These are phyloP conservation scores for Ormyrus labotus DNA, from an alignment of 2,888 invertebrate genomes.

Conservation along the genomic window DNA sequence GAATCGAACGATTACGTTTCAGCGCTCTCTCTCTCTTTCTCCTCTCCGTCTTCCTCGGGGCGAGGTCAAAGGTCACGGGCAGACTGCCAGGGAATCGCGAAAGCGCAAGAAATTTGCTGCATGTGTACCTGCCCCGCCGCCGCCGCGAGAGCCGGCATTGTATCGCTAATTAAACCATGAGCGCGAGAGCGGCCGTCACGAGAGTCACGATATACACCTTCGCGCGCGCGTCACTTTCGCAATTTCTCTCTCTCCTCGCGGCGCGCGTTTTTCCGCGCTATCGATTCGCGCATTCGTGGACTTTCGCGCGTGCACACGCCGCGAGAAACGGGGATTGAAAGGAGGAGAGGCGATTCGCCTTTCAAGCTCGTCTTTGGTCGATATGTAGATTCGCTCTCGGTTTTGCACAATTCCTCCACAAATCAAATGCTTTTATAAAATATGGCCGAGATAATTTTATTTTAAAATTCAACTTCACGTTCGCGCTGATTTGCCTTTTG, in stretches of 20 bases:
- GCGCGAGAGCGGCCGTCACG: constrained; percentile 67
- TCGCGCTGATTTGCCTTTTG: too few relatives aligned
- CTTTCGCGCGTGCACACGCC: too few relatives aligned
- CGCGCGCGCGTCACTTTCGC: constrained; percentile 66
- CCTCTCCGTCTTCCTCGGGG: constrained; percentile 62
- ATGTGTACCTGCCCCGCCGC: constrained; percentile 11
- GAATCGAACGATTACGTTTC: constrained; percentile 22
- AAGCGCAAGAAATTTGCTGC: constrained; percentile 48
- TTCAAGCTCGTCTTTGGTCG: too few relatives aligned
- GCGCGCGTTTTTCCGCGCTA: too few relatives aligned
- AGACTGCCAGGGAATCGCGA: constrained; percentile 65
- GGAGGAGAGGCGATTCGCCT: too few relatives aligned
- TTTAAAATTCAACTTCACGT: too few relatives aligned
- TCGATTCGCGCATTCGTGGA: too few relatives aligned
- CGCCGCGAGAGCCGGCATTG: constrained; percentile 65
- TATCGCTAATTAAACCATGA: constrained; percentile 72
- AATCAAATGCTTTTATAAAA: too few relatives aligned
- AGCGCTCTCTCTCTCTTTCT: constrained; percentile 56
- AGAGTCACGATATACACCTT: constrained; percentile 66
- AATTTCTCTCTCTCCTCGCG: constrained; percentile 62
- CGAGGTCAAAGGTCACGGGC: constrained; percentile 73
- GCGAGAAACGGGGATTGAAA: too few relatives aligned
- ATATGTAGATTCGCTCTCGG: too few relatives aligned
- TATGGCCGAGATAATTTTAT: too few relatives aligned
- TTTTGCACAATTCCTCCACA: too few relatives aligned